Evolutionary conservation across 2,113 vertebrate genomes (phyloP).

Genomic region (Hippocampus abdominalis): DNA sequence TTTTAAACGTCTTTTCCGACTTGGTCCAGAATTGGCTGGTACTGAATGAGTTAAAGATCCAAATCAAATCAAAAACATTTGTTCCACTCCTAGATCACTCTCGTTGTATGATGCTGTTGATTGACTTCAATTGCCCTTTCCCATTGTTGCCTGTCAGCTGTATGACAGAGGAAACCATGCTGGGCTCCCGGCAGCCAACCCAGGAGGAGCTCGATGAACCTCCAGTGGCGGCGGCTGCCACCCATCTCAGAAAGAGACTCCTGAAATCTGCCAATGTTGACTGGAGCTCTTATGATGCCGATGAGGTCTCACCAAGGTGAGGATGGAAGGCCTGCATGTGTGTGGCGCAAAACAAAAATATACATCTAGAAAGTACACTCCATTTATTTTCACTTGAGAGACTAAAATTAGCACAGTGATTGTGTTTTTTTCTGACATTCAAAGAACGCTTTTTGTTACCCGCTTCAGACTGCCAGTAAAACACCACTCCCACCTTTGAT

Average conservation of each 20-base stretch:
- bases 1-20: no score
- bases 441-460: no score
- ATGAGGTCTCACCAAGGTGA: slow-evolving; percentile 56
- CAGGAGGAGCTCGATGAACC: slow-evolving; percentile 69
- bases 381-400: neutral
- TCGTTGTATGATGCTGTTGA: neutral
- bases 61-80: neutral
- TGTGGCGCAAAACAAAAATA: neutral
- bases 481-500: no score
- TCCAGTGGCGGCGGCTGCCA: slow-evolving; percentile 22
- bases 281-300: slow-evolving; percentile 53
- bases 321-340: neutral
- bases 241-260: slow-evolving; percentile 54
- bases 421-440: neutral
- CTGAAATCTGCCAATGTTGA: slow-evolving; percentile 64
- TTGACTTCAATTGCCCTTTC: neutral
- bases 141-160: slow-evolving; percentile 62
- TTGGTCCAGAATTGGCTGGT: no score
- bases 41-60: no score
- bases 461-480: no score
- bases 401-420: neutral
- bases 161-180: slow-evolving; percentile 74
- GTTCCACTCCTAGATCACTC: neutral
- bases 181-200: slow-evolving; percentile 72
- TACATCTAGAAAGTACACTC: neutral